These are phyloP conservation scores for Macrotis lagotis DNA, from an alignment of 2,113 vertebrate species.

Conservation along the genomic window DNA sequence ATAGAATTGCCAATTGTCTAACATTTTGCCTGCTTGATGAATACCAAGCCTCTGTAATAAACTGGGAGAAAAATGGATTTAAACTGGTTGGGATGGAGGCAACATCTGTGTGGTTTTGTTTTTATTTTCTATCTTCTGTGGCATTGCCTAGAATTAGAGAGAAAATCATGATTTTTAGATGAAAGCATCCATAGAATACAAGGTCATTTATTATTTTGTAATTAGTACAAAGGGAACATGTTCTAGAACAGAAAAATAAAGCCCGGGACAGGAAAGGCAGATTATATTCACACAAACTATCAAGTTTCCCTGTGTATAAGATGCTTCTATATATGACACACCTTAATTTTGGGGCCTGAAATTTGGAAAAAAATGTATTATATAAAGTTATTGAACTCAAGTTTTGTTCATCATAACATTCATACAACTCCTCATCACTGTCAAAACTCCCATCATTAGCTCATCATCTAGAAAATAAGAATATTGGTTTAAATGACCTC, in stretches of 20 bases:
- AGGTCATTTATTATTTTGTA: neutral
- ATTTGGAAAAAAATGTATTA: too few relatives aligned
- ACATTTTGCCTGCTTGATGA: neutral
- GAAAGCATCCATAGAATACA: neutral
- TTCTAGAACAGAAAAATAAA: neutral
- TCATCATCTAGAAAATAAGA: neutral
- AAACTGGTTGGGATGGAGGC: conserved; percentile 12
- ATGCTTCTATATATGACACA: too few relatives aligned
- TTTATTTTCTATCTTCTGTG: conserved; percentile 45
- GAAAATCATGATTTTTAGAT: neutral
- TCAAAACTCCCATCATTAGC: too few relatives aligned
- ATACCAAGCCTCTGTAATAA: neutral
- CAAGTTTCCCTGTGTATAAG: too few relatives aligned
- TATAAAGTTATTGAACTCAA: too few relatives aligned
- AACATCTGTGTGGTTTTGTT: neutral
- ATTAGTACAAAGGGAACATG: conserved; percentile 14
- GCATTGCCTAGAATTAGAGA: neutral
- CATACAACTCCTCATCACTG: too few relatives aligned
- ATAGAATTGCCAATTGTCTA: neutral
- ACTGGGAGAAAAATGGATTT: conserved; percentile 4
- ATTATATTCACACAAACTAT: neutral
- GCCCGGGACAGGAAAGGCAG: neutral
- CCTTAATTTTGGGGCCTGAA: too few relatives aligned
- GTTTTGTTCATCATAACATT: too few relatives aligned
- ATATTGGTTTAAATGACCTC: neutral